Evolutionary conservation across 30 jellyfish, hydroid and myxozoan genomes (phyloP), one percentile per base, ranked within the genome.

Genomic region (Chrysaora quinquecirrha): DNA sequence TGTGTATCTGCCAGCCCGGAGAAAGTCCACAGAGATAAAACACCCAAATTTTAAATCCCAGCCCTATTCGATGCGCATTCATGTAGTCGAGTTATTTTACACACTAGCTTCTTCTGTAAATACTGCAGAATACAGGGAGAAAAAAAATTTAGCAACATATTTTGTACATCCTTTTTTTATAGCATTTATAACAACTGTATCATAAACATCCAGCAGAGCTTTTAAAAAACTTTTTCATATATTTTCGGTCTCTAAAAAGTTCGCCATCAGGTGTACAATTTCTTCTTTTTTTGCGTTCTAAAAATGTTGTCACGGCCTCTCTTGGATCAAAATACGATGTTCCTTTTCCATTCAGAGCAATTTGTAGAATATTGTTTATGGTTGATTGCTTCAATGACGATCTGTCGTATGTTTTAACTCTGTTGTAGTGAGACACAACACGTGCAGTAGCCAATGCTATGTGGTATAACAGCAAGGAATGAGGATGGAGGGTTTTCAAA

Each of bases 401-500:
- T 23, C 76, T 64, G 56, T 64, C 76, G 24, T 64, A 64, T 10
- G 76, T 64, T 64, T 64, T 64, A 11, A 64, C 76, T 24, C 76
- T 64, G 23, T 64, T 29, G 76, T 64, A 64, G 76, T 64, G 76
- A 27, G 76, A 64, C 52, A 64, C 76, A 4, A 64, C 76, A 27
- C 76, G 76, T 24, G 14, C 76, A 10, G 76, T 18, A 56, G 76
- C 52, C 76, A n/a, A 64, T 64, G 52, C 76, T 64, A 32, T 64
- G 76, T 64, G 76, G 76, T 7, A 56, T 64, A 7, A 64, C 76
- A 64, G 52, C 56, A 6, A 24, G 56, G 20, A 64, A 7, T 14
- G 24, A 56, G 60, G 60, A 64, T 7, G 76, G 48, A 64, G 76
- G 14, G 24, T 64, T 64, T 64, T 64, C 23, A 64, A 64, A 64